A percentile compares a stretch with the other conserved stretches of the same genome.
Conservation (phyloP, 1,140 invertebrate species). For the Riptortus pedestris region DNA sequence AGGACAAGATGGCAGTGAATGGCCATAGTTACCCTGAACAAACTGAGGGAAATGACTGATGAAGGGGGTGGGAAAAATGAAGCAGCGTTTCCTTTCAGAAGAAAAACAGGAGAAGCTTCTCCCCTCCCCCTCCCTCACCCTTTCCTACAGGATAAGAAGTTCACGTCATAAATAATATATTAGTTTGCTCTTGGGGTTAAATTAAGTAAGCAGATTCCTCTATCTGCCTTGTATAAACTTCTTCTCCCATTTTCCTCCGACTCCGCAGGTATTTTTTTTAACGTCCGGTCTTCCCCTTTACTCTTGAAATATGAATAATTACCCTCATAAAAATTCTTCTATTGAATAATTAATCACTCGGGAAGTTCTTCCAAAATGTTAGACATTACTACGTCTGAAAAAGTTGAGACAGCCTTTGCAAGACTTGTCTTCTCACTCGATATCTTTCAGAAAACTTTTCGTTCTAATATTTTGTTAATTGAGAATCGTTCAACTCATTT, state of each 20-base stretch:
- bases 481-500: too few relatives aligned
- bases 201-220: constrained; percentile 2
- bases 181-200: constrained; percentile 8
- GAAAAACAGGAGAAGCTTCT: neutral
- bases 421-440: too few relatives aligned
- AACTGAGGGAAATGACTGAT: neutral
- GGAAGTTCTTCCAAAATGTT: too few relatives aligned
- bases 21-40: neutral
- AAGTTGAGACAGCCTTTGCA: too few relatives aligned
- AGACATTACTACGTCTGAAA: too few relatives aligned
- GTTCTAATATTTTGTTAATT: too few relatives aligned
- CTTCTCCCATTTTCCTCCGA: neutral
- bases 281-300: too few relatives aligned
- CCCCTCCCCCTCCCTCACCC: too few relatives aligned
- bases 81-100: neutral
- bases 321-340: too few relatives aligned
- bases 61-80: neutral
- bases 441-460: too few relatives aligned
- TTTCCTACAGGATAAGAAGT: neutral
- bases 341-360: constrained; percentile 7
- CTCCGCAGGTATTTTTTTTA: neutral
- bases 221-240: neutral
- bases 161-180: constrained; percentile 2
- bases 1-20: neutral
- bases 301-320: too few relatives aligned